phyloP scores from a whole-genome alignment of 2,113 vertebrate species.

The Bufo gargarizans region DNA sequence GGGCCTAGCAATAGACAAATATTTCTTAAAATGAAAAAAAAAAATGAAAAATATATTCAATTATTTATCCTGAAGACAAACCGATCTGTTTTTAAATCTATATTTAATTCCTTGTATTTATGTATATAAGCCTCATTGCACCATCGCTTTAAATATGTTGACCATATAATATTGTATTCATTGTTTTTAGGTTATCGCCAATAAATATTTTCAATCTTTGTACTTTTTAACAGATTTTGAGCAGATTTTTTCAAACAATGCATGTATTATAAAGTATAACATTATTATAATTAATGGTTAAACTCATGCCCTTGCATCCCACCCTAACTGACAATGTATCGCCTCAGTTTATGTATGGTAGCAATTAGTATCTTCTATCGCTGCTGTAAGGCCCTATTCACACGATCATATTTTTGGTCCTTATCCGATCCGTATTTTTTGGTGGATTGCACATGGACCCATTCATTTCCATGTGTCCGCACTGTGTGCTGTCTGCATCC shows the following conservation, averaged over 20 bases:
- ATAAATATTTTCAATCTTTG: constrained; percentile 57
- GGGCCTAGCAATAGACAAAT: background rate
- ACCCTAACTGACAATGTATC: no score
- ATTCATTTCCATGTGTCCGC: no score
- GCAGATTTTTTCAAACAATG: background rate
- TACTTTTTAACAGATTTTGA: constrained; percentile 39
- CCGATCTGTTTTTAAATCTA: background rate
- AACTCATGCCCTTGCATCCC: no score
- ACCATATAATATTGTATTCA: constrained; percentile 34
- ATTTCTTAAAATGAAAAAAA: background rate
- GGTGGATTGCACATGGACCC: no score
- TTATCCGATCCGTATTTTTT: no score
- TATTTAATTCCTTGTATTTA: constrained; percentile 23
- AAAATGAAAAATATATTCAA: background rate
- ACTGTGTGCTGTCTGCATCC: no score
- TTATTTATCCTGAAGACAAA: background rate
- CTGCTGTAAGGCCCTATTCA: no score
- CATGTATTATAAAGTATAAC: background rate
- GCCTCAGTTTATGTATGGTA: no score
- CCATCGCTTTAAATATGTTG: constrained; percentile 35
- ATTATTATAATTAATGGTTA: background rate
- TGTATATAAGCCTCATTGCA: constrained; percentile 18
- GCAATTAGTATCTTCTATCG: no score
- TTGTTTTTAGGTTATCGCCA: constrained; percentile 49
- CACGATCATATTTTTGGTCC: no score